phyloP scores from a whole-genome alignment of 1,140 invertebrate genomes.

The Pararge aegeria region DNA sequence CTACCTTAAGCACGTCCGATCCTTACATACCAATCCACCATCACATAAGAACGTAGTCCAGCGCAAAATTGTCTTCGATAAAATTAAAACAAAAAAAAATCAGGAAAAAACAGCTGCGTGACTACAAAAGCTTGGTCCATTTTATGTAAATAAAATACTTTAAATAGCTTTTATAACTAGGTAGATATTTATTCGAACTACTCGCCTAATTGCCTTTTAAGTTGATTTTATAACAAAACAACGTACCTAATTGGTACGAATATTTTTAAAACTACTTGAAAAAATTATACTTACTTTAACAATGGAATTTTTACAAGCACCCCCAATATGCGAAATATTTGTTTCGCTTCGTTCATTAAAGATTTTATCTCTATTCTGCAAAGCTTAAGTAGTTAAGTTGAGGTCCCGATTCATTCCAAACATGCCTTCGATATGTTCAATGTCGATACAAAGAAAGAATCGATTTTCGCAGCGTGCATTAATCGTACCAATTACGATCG shows the following conservation, averaged over 20 bases:
- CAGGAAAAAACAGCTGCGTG: not conserved
- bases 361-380: conserved; percentile 48
- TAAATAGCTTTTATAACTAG: not conserved
- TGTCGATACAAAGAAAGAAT: conserved; percentile 65
- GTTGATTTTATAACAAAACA: not conserved
- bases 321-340: conserved; percentile 20
- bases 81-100: not conserved
- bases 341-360: conserved; percentile 33
- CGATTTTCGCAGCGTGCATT: conserved; percentile 52
- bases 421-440: conserved; percentile 57
- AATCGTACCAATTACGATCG: conserved; percentile 67
- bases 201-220: conserved; percentile 2
- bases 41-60: not conserved
- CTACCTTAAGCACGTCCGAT: too few relatives aligned
- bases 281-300: not conserved
- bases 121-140: not conserved
- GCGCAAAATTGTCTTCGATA: not conserved
- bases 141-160: not conserved
- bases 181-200: not conserved
- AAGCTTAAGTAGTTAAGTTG: conserved; percentile 48
- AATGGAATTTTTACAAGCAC: not conserved
- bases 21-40: not conserved
- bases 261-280: not conserved
- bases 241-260: not conserved
- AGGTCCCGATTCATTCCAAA: conserved; percentile 45